These are phyloP conservation scores for Schizopygopsis pylzovi DNA, from an alignment of 2,797 vertebrate species.

Conservation along the genomic window DNA sequence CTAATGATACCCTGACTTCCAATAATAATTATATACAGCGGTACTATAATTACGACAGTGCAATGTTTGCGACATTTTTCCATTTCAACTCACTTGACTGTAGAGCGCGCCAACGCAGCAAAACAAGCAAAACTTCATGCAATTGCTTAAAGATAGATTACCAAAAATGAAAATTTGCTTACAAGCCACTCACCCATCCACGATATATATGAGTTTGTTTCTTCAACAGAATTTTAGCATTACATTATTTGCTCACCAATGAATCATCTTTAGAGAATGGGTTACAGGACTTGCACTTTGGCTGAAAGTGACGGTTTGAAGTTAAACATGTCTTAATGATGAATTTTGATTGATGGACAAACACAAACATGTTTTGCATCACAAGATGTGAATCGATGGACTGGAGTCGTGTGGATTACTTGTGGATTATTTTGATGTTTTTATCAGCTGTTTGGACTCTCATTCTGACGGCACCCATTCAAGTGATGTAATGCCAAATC, in stretches of 20 bases:
- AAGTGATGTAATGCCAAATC: background rate
- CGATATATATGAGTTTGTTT: background rate
- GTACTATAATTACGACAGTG: too few species aligned
- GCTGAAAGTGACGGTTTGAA: background rate
- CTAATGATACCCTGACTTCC: background rate
- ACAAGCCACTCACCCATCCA: background rate
- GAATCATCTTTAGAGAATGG: background rate
- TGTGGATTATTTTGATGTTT: background rate
- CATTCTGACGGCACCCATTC: background rate
- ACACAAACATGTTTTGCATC: background rate
- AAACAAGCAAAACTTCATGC: background rate
- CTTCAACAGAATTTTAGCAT: background rate
- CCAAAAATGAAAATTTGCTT: background rate
- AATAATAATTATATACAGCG: background rate
- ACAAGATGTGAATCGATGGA: background rate
- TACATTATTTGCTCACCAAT: background rate
- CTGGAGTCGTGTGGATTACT: too few species aligned
- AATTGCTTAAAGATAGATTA: background rate
- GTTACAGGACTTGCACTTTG: background rate
- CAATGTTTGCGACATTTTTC: too few species aligned
- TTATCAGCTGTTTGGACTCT: background rate
- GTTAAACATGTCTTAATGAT: background rate
- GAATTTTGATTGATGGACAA: background rate
- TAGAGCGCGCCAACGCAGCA: background rate
- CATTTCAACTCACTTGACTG: background rate